Base-by-base conservation (phyloP, 2,113 vertebrate genomes). In the Furnarius figulus region DNA sequence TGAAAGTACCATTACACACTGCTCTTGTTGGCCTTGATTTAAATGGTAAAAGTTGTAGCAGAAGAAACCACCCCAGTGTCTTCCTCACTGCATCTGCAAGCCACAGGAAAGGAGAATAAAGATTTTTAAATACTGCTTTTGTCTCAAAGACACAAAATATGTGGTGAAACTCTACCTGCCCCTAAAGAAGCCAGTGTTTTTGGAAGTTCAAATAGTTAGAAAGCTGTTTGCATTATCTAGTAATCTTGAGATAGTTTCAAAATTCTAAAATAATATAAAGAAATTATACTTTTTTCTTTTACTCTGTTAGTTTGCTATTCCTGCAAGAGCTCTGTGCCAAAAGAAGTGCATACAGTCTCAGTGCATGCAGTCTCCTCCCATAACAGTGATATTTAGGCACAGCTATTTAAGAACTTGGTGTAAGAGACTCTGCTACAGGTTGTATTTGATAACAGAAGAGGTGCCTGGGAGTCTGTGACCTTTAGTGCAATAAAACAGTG, bases 401-500 rank as follows among this genome's bases (percentile, higher is more conserved):
- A 91, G 78, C 47, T 79, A 40, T 94, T 90, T 90, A 89, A 85
- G 87, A 85, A 58, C 58, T 71, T 4, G 0, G 11, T 40, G 8
- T 70, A 53, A 27, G 62, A 93, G 25, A 42, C 66, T 85, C 70
- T 66, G 49, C 74, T 66, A 42, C 50, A 62, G 50, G 85, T 83
- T 94, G 46, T 91, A 83, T 96, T 93, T 93, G 85, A 73, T 85
- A 93, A 86, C 33, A 76, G 72, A 78, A 89, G 46, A 87, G 77
- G 42, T 94, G 70, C 49, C 73, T 1, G 20, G 13, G 21, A 94
- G 82, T 14, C 87, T 91, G 59, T 95, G 94, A 96, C 94, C 58
- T 96, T 96, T 90, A 95, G 65, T 75, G 93, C 40, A 95, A 95
- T 95, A 95, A 90, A 95, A 67, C 39, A 89, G 83, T 39, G 72